Conservation (phyloP, 2,797 vertebrate genomes). For the Poeciliopsis presidionis region DNA sequence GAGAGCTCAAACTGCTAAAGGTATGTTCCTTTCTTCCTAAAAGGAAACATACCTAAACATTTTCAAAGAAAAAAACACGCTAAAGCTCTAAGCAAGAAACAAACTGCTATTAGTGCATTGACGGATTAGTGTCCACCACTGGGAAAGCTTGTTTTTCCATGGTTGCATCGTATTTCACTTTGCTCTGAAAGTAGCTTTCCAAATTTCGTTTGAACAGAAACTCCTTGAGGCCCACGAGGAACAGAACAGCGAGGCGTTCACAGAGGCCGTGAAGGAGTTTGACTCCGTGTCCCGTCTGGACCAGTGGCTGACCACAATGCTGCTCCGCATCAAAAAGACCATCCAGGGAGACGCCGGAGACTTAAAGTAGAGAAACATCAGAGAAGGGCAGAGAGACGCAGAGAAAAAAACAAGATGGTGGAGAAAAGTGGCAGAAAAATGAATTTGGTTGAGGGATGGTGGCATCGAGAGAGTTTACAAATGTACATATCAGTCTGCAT, state of each 20-base stretch:
- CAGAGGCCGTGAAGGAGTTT: conserved; percentile 96
- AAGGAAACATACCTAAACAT: background rate
- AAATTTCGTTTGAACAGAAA: conserved; percentile 82
- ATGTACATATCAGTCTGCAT: conserved; percentile 80
- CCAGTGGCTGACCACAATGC: conserved; percentile 98
- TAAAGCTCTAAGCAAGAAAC: background rate
- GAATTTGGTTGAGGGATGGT: background rate
- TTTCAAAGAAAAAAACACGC: background rate
- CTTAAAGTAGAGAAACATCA: conserved; percentile 84
- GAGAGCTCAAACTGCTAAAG: conserved; percentile 91
- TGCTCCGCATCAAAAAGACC: conserved; percentile 98
- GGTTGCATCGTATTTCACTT: background rate
- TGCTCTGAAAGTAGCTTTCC: background rate
- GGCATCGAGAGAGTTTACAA: conserved; percentile 52
- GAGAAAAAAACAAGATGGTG: background rate
- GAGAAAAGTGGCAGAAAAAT: background rate
- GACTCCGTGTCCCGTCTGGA: conserved; percentile 97
- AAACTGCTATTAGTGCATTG: background rate
- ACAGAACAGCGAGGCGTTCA: conserved; percentile 96
- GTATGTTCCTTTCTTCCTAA: conserved; percentile 17
- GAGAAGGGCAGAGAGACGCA: background rate
- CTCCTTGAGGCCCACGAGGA: conserved; percentile 97
- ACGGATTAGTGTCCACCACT: no score
- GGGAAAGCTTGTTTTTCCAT: background rate
- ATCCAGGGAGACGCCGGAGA: conserved; percentile 94